These are phyloP conservation scores for Pocillopora verrucosa DNA, from an alignment of 64 coral and sea anemone species.

Conservation along the genomic window DNA sequence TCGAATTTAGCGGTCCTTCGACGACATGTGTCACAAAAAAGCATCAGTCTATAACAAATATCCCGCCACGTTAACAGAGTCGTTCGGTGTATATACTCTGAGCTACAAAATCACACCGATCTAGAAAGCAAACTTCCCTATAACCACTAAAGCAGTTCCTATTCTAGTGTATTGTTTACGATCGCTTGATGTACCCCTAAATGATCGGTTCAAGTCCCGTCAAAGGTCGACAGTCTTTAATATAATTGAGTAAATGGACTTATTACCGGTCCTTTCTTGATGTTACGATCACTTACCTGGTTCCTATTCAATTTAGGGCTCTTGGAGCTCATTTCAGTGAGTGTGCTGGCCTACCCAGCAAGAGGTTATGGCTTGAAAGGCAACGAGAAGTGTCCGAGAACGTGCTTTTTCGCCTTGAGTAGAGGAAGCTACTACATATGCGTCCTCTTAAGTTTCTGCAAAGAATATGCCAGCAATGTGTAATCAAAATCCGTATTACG, in stretches of 20 bases:
- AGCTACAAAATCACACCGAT: not conserved
- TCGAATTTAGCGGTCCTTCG: no score
- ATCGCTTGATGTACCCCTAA: not conserved
- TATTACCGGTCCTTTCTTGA: not conserved
- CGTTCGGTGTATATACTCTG: not conserved
- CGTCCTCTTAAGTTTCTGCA: not conserved
- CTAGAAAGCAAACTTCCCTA: not conserved
- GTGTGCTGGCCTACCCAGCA: not conserved
- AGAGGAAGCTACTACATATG: not conserved
- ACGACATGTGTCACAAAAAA: no score
- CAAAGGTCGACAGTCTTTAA: constrained; percentile 3
- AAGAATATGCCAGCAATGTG: constrained; percentile 24
- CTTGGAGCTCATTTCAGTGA: not conserved
- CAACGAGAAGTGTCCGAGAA: not conserved
- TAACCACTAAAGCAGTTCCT: not conserved
- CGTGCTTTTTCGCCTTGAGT: not conserved
- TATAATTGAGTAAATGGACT: not conserved
- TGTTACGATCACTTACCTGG: not conserved
- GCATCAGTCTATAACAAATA: no score
- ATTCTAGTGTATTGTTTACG: not conserved
- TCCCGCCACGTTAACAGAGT: no score
- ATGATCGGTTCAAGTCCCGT: not conserved
- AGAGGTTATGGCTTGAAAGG: not conserved
- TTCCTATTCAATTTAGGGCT: constrained; percentile 10
- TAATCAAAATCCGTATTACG: not conserved